A percentile compares a stretch with the other conserved stretches of the same genome.
Evolutionary conservation across 1,140 invertebrate genomes (phyloP).

Genomic region (Drosophila pruinosa): DNA sequence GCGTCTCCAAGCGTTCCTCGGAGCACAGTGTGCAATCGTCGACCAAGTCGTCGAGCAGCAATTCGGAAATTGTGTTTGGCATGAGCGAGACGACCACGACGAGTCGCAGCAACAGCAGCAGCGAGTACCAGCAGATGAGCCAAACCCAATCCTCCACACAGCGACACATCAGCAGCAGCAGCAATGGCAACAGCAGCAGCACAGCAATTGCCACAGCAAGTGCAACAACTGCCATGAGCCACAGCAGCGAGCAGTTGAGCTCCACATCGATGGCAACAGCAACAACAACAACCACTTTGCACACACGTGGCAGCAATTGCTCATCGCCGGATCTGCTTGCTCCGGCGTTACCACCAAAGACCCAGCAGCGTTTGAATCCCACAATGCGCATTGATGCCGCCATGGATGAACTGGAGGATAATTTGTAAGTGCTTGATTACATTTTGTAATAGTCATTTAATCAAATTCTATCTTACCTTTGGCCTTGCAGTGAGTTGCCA

Average conservation of each 20-base stretch:
- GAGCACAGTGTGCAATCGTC: conserved; percentile 84
- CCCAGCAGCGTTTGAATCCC: conserved; percentile 59
- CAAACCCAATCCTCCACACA: conserved; percentile 43
- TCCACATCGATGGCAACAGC: not conserved
- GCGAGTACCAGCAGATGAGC: conserved; percentile 51
- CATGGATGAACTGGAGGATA: conserved; percentile 83
- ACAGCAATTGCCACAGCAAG: conserved; percentile 26
- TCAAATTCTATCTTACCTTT: not conserved
- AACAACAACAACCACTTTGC: conserved; percentile 29
- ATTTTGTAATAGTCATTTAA: too few relatives aligned
- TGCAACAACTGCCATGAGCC: conserved; percentile 9
- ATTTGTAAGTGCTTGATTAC: conserved; percentile 28
- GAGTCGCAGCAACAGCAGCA: conserved; percentile 34
- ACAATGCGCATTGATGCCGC: conserved; percentile 89
- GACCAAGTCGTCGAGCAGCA: conserved; percentile 75
- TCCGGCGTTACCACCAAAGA: conserved; percentile 87
- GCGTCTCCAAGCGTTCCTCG: conserved; percentile 85
- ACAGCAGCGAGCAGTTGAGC: conserved; percentile 1
- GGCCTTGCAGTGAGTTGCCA: conserved; percentile 50
- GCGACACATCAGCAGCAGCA: conserved; percentile 38
- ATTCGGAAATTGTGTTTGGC: conserved; percentile 65
- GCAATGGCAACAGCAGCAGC: conserved; percentile 30
- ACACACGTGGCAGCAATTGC: conserved; percentile 15
- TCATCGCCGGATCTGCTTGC: conserved; percentile 78
- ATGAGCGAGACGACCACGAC: conserved; percentile 55